Percentiles rank a stretch among this genome's conserved stretches.
These are phyloP conservation scores for Tiphia femorata DNA, from an alignment of 2,888 invertebrate species.

Conservation along the genomic window DNA sequence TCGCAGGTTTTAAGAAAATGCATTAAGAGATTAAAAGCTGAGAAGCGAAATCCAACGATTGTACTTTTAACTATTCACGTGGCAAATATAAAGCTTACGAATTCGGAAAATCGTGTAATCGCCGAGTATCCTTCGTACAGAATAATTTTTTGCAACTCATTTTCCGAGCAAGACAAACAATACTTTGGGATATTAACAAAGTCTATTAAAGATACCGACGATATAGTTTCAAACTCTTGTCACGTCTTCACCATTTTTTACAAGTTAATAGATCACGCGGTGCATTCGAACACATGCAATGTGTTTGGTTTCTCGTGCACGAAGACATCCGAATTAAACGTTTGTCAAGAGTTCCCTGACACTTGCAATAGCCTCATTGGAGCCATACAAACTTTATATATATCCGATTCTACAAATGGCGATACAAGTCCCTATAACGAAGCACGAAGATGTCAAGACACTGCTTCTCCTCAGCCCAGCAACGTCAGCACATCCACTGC, in stretches of 20 bases:
- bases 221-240: conserved; percentile 86
- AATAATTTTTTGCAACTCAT: conserved; percentile 90
- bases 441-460: conserved; percentile 49
- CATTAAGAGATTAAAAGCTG: conserved; percentile 88
- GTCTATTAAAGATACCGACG: conserved; percentile 72
- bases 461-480: conserved; percentile 84
- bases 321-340: conserved; percentile 80
- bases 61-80: conserved; percentile 88
- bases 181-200: conserved; percentile 95
- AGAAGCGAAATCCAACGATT: conserved; percentile 87
- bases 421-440: conserved; percentile 55
- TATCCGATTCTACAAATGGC: conserved; percentile 58
- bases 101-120: conserved; percentile 82
- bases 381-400: conserved; percentile 73
- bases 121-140: conserved; percentile 90
- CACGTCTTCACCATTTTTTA: conserved; percentile 96
- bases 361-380: conserved; percentile 78
- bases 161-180: conserved; percentile 90
- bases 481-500: conserved; percentile 84
- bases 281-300: conserved; percentile 84
- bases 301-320: conserved; percentile 90
- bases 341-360: conserved; percentile 91
- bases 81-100: conserved; percentile 83
- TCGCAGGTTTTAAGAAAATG: conserved; percentile 85
- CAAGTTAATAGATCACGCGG: conserved; percentile 84